These are phyloP conservation scores for Hemibagrus guttatus DNA, from an alignment of 2,797 vertebrate genomes.

Conservation along the genomic window DNA sequence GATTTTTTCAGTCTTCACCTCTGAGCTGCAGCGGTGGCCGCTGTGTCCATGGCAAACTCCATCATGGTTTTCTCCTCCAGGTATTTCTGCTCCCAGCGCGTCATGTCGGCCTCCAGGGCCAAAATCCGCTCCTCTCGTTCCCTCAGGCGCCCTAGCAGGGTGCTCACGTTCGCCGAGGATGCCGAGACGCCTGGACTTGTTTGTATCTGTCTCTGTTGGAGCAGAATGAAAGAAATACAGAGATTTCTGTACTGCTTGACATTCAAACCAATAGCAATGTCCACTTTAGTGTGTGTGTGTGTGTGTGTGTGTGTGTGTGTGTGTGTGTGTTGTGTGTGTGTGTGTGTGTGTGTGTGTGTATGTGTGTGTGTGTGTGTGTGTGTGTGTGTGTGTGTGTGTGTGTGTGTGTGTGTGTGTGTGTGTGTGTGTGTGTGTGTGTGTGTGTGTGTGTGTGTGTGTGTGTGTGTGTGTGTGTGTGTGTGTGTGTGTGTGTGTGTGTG, in stretches of 20 bases:
- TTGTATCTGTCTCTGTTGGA: conserved; percentile 70
- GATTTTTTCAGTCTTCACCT: conserved; percentile 62
- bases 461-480: too few relatives aligned
- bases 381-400: too few relatives aligned
- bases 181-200: conserved; percentile 54
- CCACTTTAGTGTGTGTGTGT: neutral
- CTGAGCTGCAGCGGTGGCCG: conserved; percentile 91
- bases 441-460: too few relatives aligned
- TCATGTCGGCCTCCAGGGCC: conserved; percentile 95
- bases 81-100: conserved; percentile 97
- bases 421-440: too few relatives aligned
- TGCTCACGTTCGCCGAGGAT: conserved; percentile 41
- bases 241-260: neutral
- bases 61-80: conserved; percentile 97
- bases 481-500: too few relatives aligned
- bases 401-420: too few relatives aligned
- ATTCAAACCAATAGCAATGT: neutral
- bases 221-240: neutral
- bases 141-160: conserved; percentile 83
- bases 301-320: neutral
- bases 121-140: conserved; percentile 91
- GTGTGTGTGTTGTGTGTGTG: neutral
- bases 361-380: too few relatives aligned
- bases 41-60: conserved; percentile 96
- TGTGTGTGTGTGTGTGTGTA: neutral